Percentiles rank a stretch among this genome's conserved stretches.
phyloP scores from a whole-genome alignment of 2,797 vertebrate genomes.

The Mormyrus proboscirostris region DNA sequence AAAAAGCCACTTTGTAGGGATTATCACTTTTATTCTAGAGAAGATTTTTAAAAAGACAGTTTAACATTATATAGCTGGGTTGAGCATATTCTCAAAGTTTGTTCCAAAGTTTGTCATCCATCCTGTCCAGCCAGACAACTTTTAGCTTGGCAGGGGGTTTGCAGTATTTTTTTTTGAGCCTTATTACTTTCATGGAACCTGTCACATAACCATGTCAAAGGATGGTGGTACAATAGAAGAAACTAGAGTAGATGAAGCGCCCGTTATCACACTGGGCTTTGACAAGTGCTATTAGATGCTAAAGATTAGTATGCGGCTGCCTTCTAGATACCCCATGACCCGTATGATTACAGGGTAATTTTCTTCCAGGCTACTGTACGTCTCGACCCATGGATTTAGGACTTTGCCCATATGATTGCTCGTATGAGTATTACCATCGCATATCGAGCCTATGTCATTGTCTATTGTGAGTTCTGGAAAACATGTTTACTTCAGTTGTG shows the following conservation, averaged over 20 bases:
- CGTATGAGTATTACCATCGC: not conserved
- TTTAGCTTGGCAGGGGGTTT: not conserved
- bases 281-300: not conserved
- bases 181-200: not conserved
- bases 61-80: not conserved
- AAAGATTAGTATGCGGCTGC: not conserved
- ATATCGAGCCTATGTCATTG: conserved; percentile 1
- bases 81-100: not conserved
- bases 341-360: not conserved
- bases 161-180: not conserved
- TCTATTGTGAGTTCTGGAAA: conserved; percentile 1
- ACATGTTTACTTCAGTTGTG: conserved; percentile 8
- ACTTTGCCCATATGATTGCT: not conserved
- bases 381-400: not conserved
- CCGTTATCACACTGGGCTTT: not conserved
- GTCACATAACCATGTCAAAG: not conserved
- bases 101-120: not conserved
- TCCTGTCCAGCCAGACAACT: not conserved
- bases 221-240: not conserved
- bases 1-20: not conserved
- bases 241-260: not conserved
- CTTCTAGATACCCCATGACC: not conserved
- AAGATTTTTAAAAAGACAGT: not conserved
- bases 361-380: not conserved
- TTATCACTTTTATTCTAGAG: not conserved